These are phyloP conservation scores for Autographa gamma DNA, from an alignment of 2,888 invertebrate genomes.

Conservation along the genomic window DNA sequence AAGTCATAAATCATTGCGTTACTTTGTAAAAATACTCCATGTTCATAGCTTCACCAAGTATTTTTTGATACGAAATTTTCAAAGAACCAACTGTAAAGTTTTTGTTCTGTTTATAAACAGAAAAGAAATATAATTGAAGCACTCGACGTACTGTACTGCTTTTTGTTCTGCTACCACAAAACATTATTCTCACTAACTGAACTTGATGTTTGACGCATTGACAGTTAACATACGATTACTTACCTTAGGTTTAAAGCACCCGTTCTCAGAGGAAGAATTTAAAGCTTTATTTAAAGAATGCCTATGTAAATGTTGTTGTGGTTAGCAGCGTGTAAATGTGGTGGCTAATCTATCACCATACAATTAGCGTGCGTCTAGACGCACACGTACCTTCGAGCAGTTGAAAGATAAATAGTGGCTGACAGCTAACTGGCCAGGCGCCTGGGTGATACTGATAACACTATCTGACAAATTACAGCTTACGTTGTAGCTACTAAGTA, in stretches of 20 bases:
- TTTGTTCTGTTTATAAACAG: constrained; percentile 31
- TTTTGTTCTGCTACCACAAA: constrained; percentile 31
- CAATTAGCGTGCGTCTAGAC: constrained; percentile 70
- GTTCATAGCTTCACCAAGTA: constrained; percentile 27
- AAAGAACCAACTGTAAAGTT: constrained; percentile 32
- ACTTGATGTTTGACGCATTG: constrained; percentile 41
- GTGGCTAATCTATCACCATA: constrained; percentile 70
- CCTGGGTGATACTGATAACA: constrained; percentile 72
- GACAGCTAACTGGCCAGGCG: constrained; percentile 70
- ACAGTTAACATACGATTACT: constrained; percentile 55
- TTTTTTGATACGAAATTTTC: constrained; percentile 40
- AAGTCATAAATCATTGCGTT: constrained; percentile 31
- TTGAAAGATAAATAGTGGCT: constrained; percentile 71
- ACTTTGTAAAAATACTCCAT: constrained; percentile 23
- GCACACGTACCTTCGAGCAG: constrained; percentile 62
- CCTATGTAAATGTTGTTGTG: constrained; percentile 59
- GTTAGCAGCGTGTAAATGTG: constrained; percentile 56
- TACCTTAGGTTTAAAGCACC: constrained; percentile 48
- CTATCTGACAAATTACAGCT: constrained; percentile 73
- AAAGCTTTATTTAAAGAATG: constrained; percentile 52
- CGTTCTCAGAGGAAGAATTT: constrained; percentile 46
- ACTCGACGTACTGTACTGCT: constrained; percentile 11
- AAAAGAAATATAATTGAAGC: constrained; percentile 27
- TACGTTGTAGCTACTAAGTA: constrained; percentile 55
- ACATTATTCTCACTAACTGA: constrained; percentile 34